Conservation (phyloP, 2,888 invertebrate species). For the Peribatodes rhomboidaria region DNA sequence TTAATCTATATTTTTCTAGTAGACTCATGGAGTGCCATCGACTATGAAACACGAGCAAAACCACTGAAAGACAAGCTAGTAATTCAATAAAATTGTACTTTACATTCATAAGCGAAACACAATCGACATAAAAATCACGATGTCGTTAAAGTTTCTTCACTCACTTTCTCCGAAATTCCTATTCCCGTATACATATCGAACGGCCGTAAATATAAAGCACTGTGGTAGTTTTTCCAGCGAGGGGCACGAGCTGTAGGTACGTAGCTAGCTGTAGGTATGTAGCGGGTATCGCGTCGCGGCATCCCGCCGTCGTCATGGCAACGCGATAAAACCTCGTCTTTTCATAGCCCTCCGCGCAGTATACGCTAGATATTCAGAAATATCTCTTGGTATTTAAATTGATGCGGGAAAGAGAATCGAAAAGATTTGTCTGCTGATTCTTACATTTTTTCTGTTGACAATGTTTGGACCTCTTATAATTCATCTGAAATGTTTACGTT, state of each 20-base stretch:
- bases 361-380: constrained; percentile 64
- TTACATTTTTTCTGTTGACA: neutral
- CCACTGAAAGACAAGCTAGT: too few relatives aligned
- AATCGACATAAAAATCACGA: constrained; percentile 37
- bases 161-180: constrained; percentile 56
- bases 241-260: constrained; percentile 50
- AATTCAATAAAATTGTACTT: constrained; percentile 13
- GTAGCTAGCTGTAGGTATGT: constrained; percentile 21
- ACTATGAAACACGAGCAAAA: neutral
- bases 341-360: constrained; percentile 79
- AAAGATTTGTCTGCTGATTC: neutral
- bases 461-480: too few relatives aligned
- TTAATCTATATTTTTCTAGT: too few relatives aligned
- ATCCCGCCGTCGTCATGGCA: constrained; percentile 80
- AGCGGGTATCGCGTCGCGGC: constrained; percentile 77
- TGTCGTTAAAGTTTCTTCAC: constrained; percentile 49
- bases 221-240: constrained; percentile 76
- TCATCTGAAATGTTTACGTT: too few relatives aligned
- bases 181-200: constrained; percentile 58
- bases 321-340: constrained; percentile 86
- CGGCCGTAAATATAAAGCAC: constrained; percentile 72
- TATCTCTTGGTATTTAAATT: constrained; percentile 1
- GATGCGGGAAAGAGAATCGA: neutral
- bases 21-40: too few relatives aligned
- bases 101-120: constrained; percentile 26